These are phyloP conservation scores for Ahaetulla prasina DNA, from an alignment of 2,113 vertebrate species.

Conservation along the genomic window DNA sequence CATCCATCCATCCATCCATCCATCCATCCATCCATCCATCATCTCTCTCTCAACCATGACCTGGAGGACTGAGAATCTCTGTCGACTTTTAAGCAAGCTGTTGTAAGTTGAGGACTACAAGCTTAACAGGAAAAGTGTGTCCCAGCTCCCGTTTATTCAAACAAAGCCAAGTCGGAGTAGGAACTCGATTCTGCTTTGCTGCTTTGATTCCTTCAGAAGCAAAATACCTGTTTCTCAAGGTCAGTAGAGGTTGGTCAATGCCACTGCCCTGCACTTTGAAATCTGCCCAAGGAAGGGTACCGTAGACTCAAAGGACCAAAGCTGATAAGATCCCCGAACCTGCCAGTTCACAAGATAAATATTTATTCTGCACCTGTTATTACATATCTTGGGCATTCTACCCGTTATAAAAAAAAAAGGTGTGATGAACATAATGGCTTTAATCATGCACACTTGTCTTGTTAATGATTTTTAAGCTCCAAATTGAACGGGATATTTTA, in stretches of 20 bases:
- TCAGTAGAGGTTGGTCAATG: constrained; percentile 48
- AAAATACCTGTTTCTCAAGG: constrained; percentile 37
- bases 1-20: no score
- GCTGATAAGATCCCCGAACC: constrained; percentile 20
- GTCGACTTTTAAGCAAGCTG: no score
- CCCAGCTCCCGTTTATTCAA: constrained; percentile 34
- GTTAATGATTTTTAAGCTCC: background rate
- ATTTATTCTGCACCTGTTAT: constrained; percentile 28
- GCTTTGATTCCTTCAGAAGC: constrained; percentile 8
- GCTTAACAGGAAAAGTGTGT: background rate
- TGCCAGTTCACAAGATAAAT: constrained; percentile 37
- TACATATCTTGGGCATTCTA: constrained; percentile 18
- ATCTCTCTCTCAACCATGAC: no score
- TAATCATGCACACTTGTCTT: background rate
- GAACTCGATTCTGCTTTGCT: background rate
- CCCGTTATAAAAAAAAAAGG: background rate
- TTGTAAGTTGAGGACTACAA: background rate
- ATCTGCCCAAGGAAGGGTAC: constrained; percentile 46
- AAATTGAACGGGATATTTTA: background rate
- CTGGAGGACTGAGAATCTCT: no score
- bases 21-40: no score
- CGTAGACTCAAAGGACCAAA: constrained; percentile 37
- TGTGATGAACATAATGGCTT: background rate
- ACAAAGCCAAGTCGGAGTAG: background rate
- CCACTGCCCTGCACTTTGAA: constrained; percentile 53